phyloP scores from a whole-genome alignment of 2,888 invertebrate species.

The Dryobotodes eremita region DNA sequence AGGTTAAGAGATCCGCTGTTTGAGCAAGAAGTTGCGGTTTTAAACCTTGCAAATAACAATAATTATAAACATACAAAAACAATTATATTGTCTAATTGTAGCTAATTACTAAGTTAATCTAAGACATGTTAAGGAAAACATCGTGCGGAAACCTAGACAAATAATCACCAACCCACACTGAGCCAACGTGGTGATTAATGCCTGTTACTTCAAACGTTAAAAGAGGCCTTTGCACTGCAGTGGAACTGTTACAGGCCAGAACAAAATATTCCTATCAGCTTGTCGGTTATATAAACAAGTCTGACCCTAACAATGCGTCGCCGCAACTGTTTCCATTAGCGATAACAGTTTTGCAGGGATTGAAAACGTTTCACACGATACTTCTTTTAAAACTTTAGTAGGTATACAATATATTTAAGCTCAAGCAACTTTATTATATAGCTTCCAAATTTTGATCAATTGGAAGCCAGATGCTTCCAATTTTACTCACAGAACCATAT shows the following conservation, averaged over 20 bases:
- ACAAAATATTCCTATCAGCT: constrained; percentile 19
- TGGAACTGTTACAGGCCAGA: constrained; percentile 9
- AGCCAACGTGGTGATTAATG: constrained; percentile 19
- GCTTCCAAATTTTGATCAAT: background rate
- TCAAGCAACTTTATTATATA: constrained; percentile 13
- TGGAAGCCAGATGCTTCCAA: background rate
- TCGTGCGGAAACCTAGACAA: background rate
- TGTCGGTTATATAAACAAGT: constrained; percentile 44
- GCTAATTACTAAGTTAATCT: too few species aligned
- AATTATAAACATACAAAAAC: background rate
- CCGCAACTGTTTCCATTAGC: constrained; percentile 47
- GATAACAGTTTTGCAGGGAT: constrained; percentile 49
- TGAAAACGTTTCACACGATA: constrained; percentile 37
- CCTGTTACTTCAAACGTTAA: background rate
- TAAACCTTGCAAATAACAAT: background rate
- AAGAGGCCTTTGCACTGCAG: constrained; percentile 20
- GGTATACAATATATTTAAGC: constrained; percentile 13
- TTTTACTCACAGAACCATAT: background rate
- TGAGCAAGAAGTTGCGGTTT: background rate
- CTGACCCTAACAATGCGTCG: constrained; percentile 51
- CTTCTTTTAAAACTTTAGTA: constrained; percentile 2
- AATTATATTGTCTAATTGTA: background rate
- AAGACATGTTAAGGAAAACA: background rate
- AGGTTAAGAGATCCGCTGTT: background rate
- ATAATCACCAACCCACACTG: constrained; percentile 8